Evolutionary conservation across 1,140 invertebrate genomes (phyloP).

Genomic region (Alviniconcha marisindica): DNA sequence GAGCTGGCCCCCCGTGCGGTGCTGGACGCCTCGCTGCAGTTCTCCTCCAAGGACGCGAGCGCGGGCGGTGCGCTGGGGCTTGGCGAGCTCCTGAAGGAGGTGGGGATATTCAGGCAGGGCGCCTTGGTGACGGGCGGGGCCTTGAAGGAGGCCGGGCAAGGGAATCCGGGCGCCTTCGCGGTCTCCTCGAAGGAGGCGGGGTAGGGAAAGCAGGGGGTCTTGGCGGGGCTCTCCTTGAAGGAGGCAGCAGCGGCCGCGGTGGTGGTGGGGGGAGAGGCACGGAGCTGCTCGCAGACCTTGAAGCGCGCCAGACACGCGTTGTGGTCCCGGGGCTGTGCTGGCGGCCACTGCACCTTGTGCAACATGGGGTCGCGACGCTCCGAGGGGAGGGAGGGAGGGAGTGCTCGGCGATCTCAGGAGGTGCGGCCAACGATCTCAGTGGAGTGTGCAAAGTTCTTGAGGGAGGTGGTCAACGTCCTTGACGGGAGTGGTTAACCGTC

Average conservation of each 20-base stretch:
- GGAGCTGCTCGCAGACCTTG: slow-evolving; percentile 26
- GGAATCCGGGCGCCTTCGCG: neutral
- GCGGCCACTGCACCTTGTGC: slow-evolving; percentile 22
- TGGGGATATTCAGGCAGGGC: neutral
- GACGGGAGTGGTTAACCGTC: too few relatives aligned
- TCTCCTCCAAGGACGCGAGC: neutral
- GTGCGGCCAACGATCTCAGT: too few relatives aligned
- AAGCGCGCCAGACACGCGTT: slow-evolving; percentile 24
- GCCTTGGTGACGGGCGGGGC: neutral
- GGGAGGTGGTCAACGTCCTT: too few relatives aligned
- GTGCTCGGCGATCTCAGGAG: too few relatives aligned
- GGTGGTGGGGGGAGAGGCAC: slow-evolving; percentile 6
- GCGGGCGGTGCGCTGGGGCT: neutral
- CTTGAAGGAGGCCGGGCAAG: neutral
- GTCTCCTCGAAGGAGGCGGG: neutral
- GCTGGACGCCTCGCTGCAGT: neutral
- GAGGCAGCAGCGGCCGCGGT: neutral
- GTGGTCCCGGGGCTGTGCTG: neutral
- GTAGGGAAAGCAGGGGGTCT: neutral
- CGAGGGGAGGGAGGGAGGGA: too few relatives aligned
- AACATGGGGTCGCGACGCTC: slow-evolving; percentile 38
- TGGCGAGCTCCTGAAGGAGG: neutral
- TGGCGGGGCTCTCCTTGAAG: neutral
- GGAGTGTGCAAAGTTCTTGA: too few relatives aligned
- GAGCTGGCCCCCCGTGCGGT: neutral